A percentile compares a stretch with the other conserved stretches of the same genome.
Evolutionary conservation across 1,140 invertebrate species (phyloP).

Genomic region (Melitaea cinxia): DNA sequence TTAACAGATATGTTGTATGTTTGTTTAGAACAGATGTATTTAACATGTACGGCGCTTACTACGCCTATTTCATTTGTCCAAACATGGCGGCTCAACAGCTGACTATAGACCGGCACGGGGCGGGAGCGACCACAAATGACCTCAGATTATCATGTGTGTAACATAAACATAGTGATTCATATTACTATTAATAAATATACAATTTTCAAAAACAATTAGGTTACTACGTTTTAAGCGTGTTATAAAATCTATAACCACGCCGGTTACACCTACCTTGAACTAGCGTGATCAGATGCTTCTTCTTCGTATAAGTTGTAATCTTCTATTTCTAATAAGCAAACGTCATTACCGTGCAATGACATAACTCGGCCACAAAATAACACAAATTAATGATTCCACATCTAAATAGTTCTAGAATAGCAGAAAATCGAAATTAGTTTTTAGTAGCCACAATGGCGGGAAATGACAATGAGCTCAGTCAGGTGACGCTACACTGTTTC

Average conservation of each 20-base stretch:
- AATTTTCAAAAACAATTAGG: background rate
- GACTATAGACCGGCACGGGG: slow-evolving; percentile 78
- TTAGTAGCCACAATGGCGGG: slow-evolving; percentile 80
- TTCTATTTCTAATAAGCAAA: slow-evolving; percentile 80
- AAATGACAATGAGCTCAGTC: slow-evolving; percentile 81
- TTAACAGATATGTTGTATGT: background rate
- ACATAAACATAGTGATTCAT: slow-evolving; percentile 31
- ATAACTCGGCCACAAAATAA: slow-evolving; percentile 67
- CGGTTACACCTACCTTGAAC: slow-evolving; percentile 76
- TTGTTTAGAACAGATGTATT: slow-evolving; percentile 2
- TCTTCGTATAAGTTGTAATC: slow-evolving; percentile 80
- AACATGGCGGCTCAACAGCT: slow-evolving; percentile 83
- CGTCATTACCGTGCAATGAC: slow-evolving; percentile 81
- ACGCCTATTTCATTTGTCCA: slow-evolving; percentile 78
- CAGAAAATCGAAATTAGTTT: slow-evolving; percentile 54
- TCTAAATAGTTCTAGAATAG: slow-evolving; percentile 55
- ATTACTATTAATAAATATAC: slow-evolving; percentile 16
- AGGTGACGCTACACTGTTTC: slow-evolving; percentile 78
- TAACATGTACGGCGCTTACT: slow-evolving; percentile 58
- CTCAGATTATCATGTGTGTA: slow-evolving; percentile 28
- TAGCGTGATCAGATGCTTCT: slow-evolving; percentile 79
- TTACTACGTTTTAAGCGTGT: background rate
- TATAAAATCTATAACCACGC: slow-evolving; percentile 62
- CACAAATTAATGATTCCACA: slow-evolving; percentile 58
- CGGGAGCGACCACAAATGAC: slow-evolving; percentile 65